Conservation (phyloP, 2,797 vertebrate species). For the Anguilla anguilla region DNA sequence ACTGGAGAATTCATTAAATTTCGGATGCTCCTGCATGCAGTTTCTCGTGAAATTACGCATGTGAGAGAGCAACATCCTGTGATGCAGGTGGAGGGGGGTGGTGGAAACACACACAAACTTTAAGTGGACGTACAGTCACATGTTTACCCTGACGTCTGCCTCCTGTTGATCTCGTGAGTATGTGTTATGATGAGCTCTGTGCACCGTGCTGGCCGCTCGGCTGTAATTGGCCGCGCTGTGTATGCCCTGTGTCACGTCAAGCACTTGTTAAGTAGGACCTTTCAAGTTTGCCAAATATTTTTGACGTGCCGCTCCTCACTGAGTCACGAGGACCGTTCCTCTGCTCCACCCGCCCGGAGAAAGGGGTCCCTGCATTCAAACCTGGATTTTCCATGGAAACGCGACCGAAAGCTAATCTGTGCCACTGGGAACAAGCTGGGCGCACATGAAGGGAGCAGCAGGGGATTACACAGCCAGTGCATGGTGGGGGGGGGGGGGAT, state of each 20-base stretch:
- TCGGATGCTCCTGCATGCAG: neutral
- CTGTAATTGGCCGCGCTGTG: neutral
- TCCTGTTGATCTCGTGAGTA: neutral
- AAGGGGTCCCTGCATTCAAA: neutral
- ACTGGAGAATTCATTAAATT: conserved; percentile 35
- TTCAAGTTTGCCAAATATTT: too few species aligned
- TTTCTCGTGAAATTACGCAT: neutral
- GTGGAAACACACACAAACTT: neutral
- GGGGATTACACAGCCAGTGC: neutral
- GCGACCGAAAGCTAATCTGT: neutral
- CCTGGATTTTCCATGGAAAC: neutral
- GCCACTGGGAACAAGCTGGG: neutral
- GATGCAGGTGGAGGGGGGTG: neutral
- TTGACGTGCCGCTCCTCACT: neutral
- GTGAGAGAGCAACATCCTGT: conserved; percentile 8
- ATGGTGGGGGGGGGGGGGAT: neutral
- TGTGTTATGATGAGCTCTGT: neutral
- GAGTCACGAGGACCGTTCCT: neutral
- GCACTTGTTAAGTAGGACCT: neutral
- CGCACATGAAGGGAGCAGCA: neutral
- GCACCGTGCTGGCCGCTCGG: neutral
- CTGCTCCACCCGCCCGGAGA: neutral
- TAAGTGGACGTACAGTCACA: neutral
- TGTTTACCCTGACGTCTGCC: neutral
- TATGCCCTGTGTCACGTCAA: neutral